Base-by-base conservation (phyloP, 2,888 invertebrate species). In the Thymelicus lineola region DNA sequence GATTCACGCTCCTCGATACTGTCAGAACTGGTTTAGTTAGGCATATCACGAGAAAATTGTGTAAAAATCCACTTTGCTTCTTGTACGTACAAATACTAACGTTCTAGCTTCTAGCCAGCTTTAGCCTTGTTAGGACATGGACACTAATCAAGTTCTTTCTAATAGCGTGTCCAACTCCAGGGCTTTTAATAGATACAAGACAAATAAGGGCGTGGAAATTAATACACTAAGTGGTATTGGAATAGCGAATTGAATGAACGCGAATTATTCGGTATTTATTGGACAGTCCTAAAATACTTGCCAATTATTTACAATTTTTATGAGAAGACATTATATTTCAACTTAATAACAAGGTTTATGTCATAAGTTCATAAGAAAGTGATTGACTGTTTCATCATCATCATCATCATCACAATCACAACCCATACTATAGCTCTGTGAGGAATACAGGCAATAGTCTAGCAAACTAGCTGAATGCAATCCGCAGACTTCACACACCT, bases 1-100 rank as follows among this genome's bases (percentile, higher is more conserved):
- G 83, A 83, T 78, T 83, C 83, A 83, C 76, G 72, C 75, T 73
- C 72, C 62, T 62, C 9, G 55, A 62, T 68, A 68, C 62, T 48
- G 48, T 35, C 68, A 68, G 46, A 62, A 68, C 68, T 62, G 57
- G 68, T 68, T 67, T 68, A 46, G 62, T 67, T 68, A 46, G 62
- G 62, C 61, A 62, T 46, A 50, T 57, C 68, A 62, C 55, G 46
- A 57, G 61, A 38, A 62, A 68, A 62, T 36, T 62, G 61, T 42
- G 61, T 62, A 68, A 68, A 68, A 68, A 67, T 67, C 42, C 42
- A 53, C 53, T 48, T 60, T 12, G 61, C 53, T 45, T 42, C 50
- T 53, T 50, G 17, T 66, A 50, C 20, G 38, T 17, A 67, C 53
- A 67, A 66, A 66, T 46, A 45, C 14, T 28, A 50, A 48, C 14